Percentiles rank a stretch among this genome's conserved stretches.
phyloP scores from a whole-genome alignment of 2,888 invertebrate species.

The Volucella bombylans region DNA sequence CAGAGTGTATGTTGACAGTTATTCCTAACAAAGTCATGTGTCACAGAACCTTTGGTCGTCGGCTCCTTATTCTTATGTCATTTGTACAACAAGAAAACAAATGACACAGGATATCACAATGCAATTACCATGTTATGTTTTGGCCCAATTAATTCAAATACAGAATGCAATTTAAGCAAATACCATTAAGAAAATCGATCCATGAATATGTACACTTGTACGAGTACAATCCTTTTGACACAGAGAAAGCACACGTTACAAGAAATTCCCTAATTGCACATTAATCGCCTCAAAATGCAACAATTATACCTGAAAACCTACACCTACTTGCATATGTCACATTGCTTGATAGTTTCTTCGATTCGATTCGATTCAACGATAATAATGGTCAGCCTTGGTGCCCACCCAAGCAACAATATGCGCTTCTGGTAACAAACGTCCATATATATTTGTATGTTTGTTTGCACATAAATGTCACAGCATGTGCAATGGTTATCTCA shows the following conservation, averaged over 20 bases:
- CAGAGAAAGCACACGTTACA: conserved; percentile 16
- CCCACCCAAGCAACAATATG: conserved; percentile 1
- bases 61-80: too few relatives aligned
- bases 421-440: not conserved
- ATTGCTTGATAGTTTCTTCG: not conserved
- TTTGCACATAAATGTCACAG: not conserved
- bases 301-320: conserved; percentile 3
- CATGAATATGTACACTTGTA: too few relatives aligned
- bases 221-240: not conserved
- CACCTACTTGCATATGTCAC: not conserved
- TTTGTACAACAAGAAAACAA: too few relatives aligned
- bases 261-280: conserved; percentile 60
- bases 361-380: conserved; percentile 1
- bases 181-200: conserved; percentile 1
- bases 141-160: conserved; percentile 20
- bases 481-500: conserved; percentile 28
- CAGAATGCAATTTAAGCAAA: not conserved
- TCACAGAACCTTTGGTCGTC: too few relatives aligned
- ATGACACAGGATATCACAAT: too few relatives aligned
- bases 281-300: conserved; percentile 51
- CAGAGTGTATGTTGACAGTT: too few relatives aligned
- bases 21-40: too few relatives aligned
- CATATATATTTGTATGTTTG: conserved; percentile 8
- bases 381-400: conserved; percentile 40
- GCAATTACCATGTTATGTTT: too few relatives aligned